Conservation (phyloP, 2,797 vertebrate genomes). For the Danio tinwini region DNA sequence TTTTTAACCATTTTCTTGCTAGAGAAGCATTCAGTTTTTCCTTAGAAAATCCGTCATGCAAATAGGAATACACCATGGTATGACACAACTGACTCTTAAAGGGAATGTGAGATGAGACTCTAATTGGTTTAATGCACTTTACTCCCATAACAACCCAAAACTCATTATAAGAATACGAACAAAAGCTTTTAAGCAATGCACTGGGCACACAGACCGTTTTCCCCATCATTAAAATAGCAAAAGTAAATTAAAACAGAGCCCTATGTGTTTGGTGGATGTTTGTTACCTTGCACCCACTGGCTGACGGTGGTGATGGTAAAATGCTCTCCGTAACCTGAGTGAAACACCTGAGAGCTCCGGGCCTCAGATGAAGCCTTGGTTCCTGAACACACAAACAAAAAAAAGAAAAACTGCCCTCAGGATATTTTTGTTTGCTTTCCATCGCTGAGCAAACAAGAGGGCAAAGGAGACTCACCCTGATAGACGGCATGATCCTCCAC, state of each 20-base stretch:
- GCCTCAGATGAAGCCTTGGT: constrained; percentile 86
- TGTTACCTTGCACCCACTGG: constrained; percentile 93
- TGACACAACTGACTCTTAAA: no score
- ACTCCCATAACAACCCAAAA: no score
- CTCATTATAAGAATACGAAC: no score
- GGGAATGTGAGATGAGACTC: no score
- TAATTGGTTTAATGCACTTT: no score
- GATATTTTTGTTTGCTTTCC: constrained; percentile 42
- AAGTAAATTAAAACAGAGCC: background rate
- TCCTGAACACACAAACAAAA: constrained; percentile 74
- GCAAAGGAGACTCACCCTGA: constrained; percentile 79
- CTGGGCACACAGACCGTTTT: no score
- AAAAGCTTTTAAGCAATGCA: no score
- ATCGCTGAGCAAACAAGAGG: constrained; percentile 21
- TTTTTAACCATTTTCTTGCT: no score
- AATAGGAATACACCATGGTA: no score
- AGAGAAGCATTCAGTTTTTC: no score
- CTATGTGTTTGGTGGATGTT: background rate
- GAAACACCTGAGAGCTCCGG: constrained; percentile 82
- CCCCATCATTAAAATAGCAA: no score
- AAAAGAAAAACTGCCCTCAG: background rate
- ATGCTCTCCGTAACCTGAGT: constrained; percentile 80
- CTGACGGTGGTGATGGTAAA: constrained; percentile 87
- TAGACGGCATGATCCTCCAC: constrained; percentile 91
- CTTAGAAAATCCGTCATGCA: no score